These are phyloP conservation scores for Barypeithes pellucidus DNA, from an alignment of 2,888 invertebrate species.

Conservation along the genomic window DNA sequence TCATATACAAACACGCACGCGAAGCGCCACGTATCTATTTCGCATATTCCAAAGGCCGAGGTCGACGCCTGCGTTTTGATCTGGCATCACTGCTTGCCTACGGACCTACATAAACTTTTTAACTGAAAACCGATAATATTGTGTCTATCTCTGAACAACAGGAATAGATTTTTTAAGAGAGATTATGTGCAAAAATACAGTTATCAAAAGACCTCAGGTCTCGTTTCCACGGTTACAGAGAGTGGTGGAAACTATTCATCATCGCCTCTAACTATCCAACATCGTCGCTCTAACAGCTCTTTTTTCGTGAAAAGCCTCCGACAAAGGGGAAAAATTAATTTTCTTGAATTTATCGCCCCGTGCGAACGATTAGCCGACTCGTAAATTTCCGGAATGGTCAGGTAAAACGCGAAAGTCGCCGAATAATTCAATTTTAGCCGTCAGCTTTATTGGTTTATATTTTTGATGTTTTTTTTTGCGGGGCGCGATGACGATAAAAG, in stretches of 20 bases:
- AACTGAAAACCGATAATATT: no score
- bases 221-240: no score
- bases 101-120: no score
- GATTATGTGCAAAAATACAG: no score
- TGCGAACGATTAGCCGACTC: constrained; percentile 53
- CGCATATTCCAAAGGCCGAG: no score
- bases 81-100: no score
- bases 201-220: no score
- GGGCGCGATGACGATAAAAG: constrained; percentile 22
- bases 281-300: constrained; percentile 43
- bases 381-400: constrained; percentile 54
- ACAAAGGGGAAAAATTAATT: constrained; percentile 55
- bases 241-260: background rate
- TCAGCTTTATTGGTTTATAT: constrained; percentile 54
- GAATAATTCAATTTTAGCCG: constrained; percentile 53
- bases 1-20: no score
- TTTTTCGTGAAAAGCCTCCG: constrained; percentile 41
- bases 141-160: no score
- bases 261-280: constrained; percentile 19
- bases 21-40: no score
- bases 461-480: constrained; percentile 43
- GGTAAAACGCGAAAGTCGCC: constrained; percentile 54
- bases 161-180: no score
- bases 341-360: constrained; percentile 55
- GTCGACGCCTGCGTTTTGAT: no score